phyloP scores from a whole-genome alignment of 2,888 invertebrate genomes.

The Meteorus colon region DNA sequence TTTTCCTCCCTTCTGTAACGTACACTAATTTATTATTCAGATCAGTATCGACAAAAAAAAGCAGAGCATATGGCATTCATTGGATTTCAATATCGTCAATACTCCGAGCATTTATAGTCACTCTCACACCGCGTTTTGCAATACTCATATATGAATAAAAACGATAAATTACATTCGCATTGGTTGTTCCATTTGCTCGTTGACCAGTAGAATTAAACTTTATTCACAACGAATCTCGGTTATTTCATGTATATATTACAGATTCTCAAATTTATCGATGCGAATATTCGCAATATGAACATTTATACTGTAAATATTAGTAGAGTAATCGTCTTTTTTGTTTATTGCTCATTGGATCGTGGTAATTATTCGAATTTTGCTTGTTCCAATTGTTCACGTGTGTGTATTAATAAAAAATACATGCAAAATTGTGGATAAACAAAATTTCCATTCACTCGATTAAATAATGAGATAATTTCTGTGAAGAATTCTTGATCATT shows the following conservation, averaged over 20 bases:
- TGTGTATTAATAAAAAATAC: too few species aligned
- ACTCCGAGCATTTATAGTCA: constrained; percentile 16
- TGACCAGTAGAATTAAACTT: constrained; percentile 18
- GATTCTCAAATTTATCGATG: constrained; percentile 17
- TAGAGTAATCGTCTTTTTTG: background rate
- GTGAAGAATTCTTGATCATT: too few species aligned
- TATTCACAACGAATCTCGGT: constrained; percentile 11
- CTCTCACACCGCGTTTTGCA: background rate
- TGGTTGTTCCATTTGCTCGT: constrained; percentile 6
- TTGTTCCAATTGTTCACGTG: too few species aligned
- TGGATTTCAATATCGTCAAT: constrained; percentile 22
- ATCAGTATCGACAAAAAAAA: background rate
- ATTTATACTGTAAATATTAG: background rate
- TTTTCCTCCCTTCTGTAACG: background rate
- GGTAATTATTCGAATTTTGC: too few species aligned
- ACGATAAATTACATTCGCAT: constrained; percentile 19
- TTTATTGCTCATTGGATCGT: background rate
- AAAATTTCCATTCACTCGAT: too few species aligned
- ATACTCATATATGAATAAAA: constrained; percentile 2
- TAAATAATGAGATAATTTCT: too few species aligned
- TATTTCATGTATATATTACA: background rate
- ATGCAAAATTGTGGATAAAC: too few species aligned
- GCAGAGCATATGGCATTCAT: constrained; percentile 3
- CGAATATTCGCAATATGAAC: constrained; percentile 15
- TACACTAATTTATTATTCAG: background rate